Percentiles rank a stretch among this genome's conserved stretches.
These are phyloP conservation scores for Ochotona princeps DNA, from an alignment of 2,113 vertebrate species.

Conservation along the genomic window DNA sequence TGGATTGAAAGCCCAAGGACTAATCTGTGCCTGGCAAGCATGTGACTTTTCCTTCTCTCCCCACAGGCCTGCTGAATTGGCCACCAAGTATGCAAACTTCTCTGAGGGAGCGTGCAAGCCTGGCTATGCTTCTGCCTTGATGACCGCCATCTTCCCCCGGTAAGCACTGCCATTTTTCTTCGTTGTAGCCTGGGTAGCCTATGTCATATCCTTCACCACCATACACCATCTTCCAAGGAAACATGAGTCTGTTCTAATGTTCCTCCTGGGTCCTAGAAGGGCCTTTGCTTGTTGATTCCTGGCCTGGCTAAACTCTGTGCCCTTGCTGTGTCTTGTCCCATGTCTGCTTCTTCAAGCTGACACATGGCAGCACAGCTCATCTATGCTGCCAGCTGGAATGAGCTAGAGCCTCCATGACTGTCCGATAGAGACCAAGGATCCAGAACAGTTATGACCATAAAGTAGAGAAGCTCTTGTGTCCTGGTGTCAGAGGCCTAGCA, in stretches of 20 bases:
- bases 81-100: conserved; percentile 94
- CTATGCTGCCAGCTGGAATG: neutral
- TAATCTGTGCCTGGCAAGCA: conserved; percentile 12
- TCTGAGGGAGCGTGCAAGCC: conserved; percentile 95
- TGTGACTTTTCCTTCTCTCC: conserved; percentile 77
- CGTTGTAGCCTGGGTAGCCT: too few species aligned
- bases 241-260: neutral
- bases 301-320: neutral
- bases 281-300: neutral
- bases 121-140: conserved; percentile 95
- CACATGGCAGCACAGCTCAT: neutral
- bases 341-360: neutral
- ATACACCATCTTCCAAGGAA: neutral
- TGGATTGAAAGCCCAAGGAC: neutral
- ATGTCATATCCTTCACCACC: accelerated
- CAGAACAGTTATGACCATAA: neutral
- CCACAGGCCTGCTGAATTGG: conserved; percentile 91
- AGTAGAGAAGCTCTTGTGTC: neutral
- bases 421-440: neutral
- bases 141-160: conserved; percentile 97
- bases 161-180: conserved; percentile 84
- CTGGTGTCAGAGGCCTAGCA: neutral
- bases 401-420: neutral
- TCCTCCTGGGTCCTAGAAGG: neutral
- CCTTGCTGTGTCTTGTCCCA: neutral